Evolutionary conservation across 2,797 vertebrate species (phyloP), one percentile per base, ranked within the genome.

Genomic region (Chanos chanos): DNA sequence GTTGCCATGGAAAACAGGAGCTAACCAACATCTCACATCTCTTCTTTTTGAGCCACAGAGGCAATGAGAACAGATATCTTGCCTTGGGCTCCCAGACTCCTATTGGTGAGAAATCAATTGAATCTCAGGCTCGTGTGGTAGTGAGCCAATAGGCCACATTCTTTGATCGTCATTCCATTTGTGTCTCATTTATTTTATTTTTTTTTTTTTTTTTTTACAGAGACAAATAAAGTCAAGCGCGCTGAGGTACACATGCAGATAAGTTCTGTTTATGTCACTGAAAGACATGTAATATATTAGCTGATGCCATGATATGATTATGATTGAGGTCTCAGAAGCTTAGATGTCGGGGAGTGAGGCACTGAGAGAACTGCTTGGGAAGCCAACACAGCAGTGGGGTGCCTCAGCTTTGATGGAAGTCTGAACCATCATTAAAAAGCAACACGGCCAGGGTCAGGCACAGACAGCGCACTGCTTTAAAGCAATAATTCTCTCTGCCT

Each of bases 1-100:
- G 58, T 70, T 73, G 61, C 71, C 66, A 73, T 73, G 54, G 63
- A 62, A 67, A 73, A 70, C 49, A 24, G 40, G 54, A 34, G 51
- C 28, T 28, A 34, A 18, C 51, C 43, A 41, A 27, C 36, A 56
- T 37, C 27, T 55, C 43, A 30, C 31, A 45, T 43, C 22, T 51
- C 10, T 33, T 54, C 40, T 64, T 43, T 61, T 33, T 37, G 18
- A 43, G 30, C 40, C 61, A 41, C 30, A 66, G 31, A 58, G 36
- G 33, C 37, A 44, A 25, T 18, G 45, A 61, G 62, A 64, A 66
- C 70, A 67, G 60, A 56, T 43, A 61, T 51, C 55, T 57, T 50
- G 55, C 55, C 56, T 50, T 64, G 40, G 60, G 40, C 55, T 16
- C 22, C 44, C 44, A 2, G 19, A 40, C 22, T 56, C 34, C 57